phyloP scores from a whole-genome alignment of 2,113 vertebrate genomes.

The Cavia porcellus region DNA sequence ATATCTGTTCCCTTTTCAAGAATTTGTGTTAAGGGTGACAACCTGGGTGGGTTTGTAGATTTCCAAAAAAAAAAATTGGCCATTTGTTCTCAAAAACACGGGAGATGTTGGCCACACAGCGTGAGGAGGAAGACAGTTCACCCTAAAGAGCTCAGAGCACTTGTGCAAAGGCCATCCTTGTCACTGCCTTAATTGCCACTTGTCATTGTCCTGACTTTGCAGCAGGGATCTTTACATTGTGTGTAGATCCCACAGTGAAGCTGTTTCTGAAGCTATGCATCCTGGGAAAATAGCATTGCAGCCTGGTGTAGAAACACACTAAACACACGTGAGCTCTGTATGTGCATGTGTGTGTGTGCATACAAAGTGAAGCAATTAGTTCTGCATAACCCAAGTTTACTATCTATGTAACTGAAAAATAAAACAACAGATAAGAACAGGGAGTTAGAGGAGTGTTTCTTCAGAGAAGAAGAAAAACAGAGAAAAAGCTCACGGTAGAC shows the following conservation, averaged over 20 bases:
- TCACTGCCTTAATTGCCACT: not conserved
- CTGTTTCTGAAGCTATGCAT: not conserved
- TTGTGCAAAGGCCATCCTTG: not conserved
- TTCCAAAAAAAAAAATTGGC: not conserved
- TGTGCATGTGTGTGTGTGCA: not conserved
- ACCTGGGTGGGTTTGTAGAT: not conserved
- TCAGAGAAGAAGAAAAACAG: not conserved
- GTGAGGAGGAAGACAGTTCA: not conserved
- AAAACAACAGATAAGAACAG: not conserved
- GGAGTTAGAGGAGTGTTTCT: not conserved
- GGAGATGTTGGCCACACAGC: rapidly evolving
- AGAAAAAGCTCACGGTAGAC: not conserved
- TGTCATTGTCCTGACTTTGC: constrained; percentile 36
- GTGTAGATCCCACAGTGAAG: not conserved
- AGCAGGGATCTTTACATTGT: not conserved
- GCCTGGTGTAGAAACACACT: not conserved
- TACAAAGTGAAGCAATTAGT: not conserved
- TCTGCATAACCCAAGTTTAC: not conserved
- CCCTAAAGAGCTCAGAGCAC: not conserved
- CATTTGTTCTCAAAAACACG: not conserved
- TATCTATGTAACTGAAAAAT: not conserved
- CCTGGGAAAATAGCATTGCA: not conserved
- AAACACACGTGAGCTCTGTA: not conserved
- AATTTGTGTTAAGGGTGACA: not conserved
- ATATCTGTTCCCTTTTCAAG: not conserved